phyloP scores from a whole-genome alignment of 2,113 vertebrate species.

The Leucopternis melanops region DNA sequence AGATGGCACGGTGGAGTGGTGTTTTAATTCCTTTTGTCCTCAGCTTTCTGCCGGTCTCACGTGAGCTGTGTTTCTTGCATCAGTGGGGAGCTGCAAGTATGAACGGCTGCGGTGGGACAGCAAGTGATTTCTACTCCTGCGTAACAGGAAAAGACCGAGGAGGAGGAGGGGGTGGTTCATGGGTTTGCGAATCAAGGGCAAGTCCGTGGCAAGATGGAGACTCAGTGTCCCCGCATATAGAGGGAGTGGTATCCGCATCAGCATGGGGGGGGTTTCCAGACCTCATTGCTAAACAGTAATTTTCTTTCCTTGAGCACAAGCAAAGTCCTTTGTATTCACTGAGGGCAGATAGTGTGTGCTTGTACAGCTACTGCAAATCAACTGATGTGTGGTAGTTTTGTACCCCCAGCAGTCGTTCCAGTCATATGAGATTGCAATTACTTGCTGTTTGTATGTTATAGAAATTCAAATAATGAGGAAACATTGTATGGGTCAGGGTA shows the following conservation, averaged over 20 bases:
- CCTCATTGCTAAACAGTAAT: neutral
- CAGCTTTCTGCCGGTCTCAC: neutral
- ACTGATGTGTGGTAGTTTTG: neutral
- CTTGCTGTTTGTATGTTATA: neutral
- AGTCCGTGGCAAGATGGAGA: neutral
- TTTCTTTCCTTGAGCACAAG: neutral
- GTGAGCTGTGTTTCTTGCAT: fast-evolving
- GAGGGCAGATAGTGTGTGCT: neutral
- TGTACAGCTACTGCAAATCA: neutral
- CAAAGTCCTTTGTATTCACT: neutral
- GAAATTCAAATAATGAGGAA: neutral
- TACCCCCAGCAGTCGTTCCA: neutral
- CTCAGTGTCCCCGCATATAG: neutral
- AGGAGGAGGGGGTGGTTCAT: neutral
- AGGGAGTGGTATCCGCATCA: neutral
- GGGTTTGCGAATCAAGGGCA: neutral
- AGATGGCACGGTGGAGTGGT: neutral
- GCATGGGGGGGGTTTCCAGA: neutral
- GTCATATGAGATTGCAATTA: neutral
- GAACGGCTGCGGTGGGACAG: neutral
- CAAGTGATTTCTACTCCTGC: neutral
- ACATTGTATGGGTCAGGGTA: neutral
- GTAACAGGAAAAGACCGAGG: neutral
- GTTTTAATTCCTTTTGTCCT: neutral
- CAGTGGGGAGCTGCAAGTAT: neutral